Evolutionary conservation across 2,797 vertebrate genomes (phyloP).

Genomic region (Enteromius treurensis): DNA sequence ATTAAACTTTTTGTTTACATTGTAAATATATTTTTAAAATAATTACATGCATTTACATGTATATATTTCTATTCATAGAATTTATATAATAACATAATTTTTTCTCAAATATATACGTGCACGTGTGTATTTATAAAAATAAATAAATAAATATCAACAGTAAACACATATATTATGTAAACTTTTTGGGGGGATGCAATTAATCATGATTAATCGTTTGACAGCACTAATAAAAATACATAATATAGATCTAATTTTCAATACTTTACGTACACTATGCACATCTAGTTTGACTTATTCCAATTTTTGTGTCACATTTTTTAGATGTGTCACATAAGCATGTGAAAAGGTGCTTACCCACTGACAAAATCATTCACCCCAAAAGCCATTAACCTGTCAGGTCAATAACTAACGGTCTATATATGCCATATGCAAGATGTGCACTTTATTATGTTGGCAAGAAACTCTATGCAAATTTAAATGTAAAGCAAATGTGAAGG

Average conservation of each 20-base stretch:
- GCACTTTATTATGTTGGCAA: not conserved
- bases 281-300: not conserved
- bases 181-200: too few relatives aligned
- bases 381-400: not conserved
- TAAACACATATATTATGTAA: too few relatives aligned
- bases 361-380: not conserved
- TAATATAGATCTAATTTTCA: not conserved
- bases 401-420: not conserved
- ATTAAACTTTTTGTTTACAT: too few relatives aligned
- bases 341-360: not conserved
- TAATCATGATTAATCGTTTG: too few relatives aligned
- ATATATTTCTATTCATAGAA: too few relatives aligned
- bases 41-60: too few relatives aligned
- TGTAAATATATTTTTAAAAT: too few relatives aligned
- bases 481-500: not conserved
- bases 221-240: not conserved
- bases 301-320: not conserved
- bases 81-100: too few relatives aligned
- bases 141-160: not conserved
- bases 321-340: not conserved
- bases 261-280: not conserved
- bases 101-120: too few relatives aligned
- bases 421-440: not conserved
- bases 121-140: too few relatives aligned
- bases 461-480: conserved; percentile 18